phyloP scores from a whole-genome alignment of 2,797 vertebrate genomes.

The Balearica regulorum region DNA sequence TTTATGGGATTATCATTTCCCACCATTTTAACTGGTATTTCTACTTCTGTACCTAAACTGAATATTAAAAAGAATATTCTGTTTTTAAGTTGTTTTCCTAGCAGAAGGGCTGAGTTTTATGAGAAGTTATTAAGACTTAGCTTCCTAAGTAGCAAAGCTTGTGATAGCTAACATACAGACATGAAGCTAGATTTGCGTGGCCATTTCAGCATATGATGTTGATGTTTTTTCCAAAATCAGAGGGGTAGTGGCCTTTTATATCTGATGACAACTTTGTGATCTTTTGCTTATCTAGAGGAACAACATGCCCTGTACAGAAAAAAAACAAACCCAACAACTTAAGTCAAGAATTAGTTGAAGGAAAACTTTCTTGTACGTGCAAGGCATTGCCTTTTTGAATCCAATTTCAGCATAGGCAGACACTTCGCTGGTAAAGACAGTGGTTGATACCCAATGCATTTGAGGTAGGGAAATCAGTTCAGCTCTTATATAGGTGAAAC shows the following conservation, averaged over 20 bases:
- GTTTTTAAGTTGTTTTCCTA: not conserved
- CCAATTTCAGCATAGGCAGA: not conserved
- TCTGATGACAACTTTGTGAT: not conserved
- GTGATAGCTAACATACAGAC: not conserved
- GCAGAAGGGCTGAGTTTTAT: not conserved
- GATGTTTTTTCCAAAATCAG: not conserved
- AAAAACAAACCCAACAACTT: not conserved
- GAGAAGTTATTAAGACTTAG: not conserved
- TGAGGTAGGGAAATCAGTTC: not conserved
- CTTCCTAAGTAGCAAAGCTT: not conserved
- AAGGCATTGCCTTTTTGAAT: not conserved
- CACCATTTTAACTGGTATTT: not conserved
- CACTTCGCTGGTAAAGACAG: not conserved
- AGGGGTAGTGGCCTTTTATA: not conserved
- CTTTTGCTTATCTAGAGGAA: not conserved
- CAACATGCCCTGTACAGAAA: not conserved
- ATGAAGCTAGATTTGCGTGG: not conserved
- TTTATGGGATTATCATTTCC: not conserved
- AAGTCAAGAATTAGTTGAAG: not conserved
- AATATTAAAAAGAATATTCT: not conserved
- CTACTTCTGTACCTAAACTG: not conserved
- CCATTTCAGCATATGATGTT: not conserved
- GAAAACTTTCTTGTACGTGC: not conserved
- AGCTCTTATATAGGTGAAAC: not conserved
- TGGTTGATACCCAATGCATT: not conserved